Conservation (phyloP, 2,113 vertebrate species). For the Plestiodon gilberti region DNA sequence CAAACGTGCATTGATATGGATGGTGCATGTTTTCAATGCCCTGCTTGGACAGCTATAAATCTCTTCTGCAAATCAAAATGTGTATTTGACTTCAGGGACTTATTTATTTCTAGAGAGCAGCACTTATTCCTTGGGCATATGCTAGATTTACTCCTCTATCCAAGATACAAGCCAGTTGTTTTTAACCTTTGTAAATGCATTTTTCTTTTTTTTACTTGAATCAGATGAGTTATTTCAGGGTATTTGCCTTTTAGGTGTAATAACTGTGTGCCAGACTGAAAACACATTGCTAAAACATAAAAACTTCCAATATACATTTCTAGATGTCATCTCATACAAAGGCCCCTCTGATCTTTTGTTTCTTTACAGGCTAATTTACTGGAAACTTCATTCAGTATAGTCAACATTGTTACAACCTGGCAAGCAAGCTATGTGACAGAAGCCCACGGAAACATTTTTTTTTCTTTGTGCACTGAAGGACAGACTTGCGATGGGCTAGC, state of each 20-base stretch:
- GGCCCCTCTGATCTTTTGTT: not conserved
- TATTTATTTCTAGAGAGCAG: conserved; percentile 38
- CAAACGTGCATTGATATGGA: conserved; percentile 47
- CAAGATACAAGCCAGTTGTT: conserved; percentile 24
- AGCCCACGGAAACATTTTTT: not conserved
- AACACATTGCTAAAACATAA: not conserved
- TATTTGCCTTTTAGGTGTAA: conserved; percentile 18
- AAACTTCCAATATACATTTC: not conserved
- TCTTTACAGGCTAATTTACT: not conserved
- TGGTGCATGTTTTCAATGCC: conserved; percentile 38
- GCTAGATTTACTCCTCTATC: conserved; percentile 2
- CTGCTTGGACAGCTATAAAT: conserved; percentile 48
- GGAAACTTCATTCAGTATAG: not conserved
- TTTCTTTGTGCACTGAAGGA: not conserved
- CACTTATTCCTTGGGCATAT: conserved; percentile 18
- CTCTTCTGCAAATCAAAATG: conserved; percentile 44
- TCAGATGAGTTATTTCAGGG: conserved; percentile 8
- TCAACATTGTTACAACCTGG: not conserved
- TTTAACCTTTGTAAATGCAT: conserved; percentile 28
- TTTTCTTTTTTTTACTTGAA: conserved; percentile 33
- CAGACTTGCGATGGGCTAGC: not conserved
- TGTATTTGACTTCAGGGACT: conserved; percentile 41
- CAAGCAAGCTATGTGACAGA: not conserved
- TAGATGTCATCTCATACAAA: not conserved
- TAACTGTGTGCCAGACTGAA: not conserved